These are phyloP conservation scores for Tenodera sinensis DNA, from an alignment of 2,888 invertebrate genomes.

Conservation along the genomic window DNA sequence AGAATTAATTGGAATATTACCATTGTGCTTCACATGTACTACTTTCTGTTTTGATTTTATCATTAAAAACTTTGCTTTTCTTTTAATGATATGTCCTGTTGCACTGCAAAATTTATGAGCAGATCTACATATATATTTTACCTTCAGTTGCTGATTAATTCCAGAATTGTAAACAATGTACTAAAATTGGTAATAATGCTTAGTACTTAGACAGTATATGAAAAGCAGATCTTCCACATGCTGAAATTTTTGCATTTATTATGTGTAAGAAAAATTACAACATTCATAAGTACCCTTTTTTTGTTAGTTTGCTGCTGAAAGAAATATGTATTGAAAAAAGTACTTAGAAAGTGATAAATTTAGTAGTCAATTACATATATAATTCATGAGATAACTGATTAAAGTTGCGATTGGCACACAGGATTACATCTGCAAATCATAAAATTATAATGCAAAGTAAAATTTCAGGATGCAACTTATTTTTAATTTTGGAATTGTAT, in stretches of 20 bases:
- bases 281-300: not conserved
- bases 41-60: too few relatives aligned
- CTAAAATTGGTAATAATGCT: not conserved
- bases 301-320: not conserved
- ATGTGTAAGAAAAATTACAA: not conserved
- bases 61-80: too few relatives aligned
- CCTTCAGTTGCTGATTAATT: too few relatives aligned
- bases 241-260: not conserved
- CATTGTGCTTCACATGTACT: too few relatives aligned
- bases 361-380: not conserved
- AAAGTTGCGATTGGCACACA: not conserved
- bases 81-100: too few relatives aligned
- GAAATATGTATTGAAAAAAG: not conserved
- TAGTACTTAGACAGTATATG: not conserved
- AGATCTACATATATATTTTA: too few relatives aligned
- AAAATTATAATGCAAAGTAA: not conserved
- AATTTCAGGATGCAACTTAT: not conserved
- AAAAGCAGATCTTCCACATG: not conserved
- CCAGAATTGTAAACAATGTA: too few relatives aligned
- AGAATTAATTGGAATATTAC: too few relatives aligned
- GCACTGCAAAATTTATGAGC: too few relatives aligned
- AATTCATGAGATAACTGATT: not conserved
- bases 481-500: not conserved
- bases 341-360: not conserved
- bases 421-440: not conserved